phyloP scores from a whole-genome alignment of 2,888 invertebrate genomes.

The Agrotis clavis region DNA sequence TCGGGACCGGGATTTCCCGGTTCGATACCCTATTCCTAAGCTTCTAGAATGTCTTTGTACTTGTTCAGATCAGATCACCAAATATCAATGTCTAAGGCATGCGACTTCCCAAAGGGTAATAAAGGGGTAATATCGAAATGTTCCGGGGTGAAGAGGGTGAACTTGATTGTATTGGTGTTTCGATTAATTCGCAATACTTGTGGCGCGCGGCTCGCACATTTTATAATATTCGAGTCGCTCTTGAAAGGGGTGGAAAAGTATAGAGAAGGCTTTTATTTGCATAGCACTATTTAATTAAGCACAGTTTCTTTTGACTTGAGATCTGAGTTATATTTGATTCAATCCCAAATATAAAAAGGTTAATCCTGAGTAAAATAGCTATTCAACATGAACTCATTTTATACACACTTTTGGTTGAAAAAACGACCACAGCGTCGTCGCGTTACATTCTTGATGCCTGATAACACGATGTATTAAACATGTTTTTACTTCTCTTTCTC shows the following conservation, averaged over 20 bases:
- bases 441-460: no score
- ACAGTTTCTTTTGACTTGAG: no score
- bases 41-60: no score
- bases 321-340: no score
- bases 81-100: conserved; percentile 23
- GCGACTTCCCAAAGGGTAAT: conserved; percentile 16
- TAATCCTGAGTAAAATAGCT: no score
- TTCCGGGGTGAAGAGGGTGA: neutral
- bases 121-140: conserved; percentile 21
- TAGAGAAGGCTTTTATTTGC: conserved; percentile 61
- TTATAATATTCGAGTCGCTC: conserved; percentile 75
- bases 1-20: no score
- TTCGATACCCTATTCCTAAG: no score
- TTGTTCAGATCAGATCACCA: conserved; percentile 9
- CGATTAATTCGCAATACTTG: conserved; percentile 85
- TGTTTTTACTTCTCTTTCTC: no score
- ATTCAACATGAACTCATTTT: neutral
- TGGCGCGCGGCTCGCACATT: conserved; percentile 73
- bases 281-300: no score
- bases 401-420: neutral
- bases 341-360: no score
- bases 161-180: conserved; percentile 71
- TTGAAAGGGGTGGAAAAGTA: conserved; percentile 37
- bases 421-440: no score
- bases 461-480: no score